Percentiles rank a stretch among this genome's conserved stretches.
These are phyloP conservation scores for Drosophila ambigua DNA, from an alignment of 1,140 invertebrate species.

Conservation along the genomic window DNA sequence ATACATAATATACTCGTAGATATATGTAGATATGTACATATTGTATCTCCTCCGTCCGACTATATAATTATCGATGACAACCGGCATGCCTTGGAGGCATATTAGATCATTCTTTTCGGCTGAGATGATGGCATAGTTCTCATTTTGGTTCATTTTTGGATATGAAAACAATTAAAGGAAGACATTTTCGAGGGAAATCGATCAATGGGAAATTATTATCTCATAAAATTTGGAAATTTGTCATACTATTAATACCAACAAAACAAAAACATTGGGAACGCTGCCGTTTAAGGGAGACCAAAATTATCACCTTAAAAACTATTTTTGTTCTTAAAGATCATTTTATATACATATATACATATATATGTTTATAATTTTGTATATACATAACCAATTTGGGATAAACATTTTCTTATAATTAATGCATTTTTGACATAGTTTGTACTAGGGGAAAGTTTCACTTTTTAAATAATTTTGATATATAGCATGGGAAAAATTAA, in stretches of 20 bases:
- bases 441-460: too few relatives aligned
- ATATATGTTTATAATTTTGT: too few relatives aligned
- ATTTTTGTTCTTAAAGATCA: too few relatives aligned
- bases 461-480: too few relatives aligned
- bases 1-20: slow-evolving; percentile 52
- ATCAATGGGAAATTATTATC: not conserved
- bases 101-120: slow-evolving; percentile 70
- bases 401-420: too few relatives aligned
- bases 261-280: not conserved
- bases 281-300: too few relatives aligned
- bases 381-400: too few relatives aligned
- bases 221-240: not conserved
- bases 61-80: slow-evolving; percentile 77
- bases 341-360: too few relatives aligned
- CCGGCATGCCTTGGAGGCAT: slow-evolving; percentile 23
- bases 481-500: too few relatives aligned
- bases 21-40: slow-evolving; percentile 1
- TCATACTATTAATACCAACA: not conserved
- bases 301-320: too few relatives aligned
- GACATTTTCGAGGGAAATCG: slow-evolving; percentile 5
- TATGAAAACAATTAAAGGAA: slow-evolving; percentile 34
- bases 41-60: slow-evolving; percentile 28
- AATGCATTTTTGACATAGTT: too few relatives aligned
- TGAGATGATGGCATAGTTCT: slow-evolving; percentile 70
- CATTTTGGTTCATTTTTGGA: slow-evolving; percentile 22